Conservation (phyloP, 2,113 vertebrate genomes). For the Lates calcarifer region DNA sequence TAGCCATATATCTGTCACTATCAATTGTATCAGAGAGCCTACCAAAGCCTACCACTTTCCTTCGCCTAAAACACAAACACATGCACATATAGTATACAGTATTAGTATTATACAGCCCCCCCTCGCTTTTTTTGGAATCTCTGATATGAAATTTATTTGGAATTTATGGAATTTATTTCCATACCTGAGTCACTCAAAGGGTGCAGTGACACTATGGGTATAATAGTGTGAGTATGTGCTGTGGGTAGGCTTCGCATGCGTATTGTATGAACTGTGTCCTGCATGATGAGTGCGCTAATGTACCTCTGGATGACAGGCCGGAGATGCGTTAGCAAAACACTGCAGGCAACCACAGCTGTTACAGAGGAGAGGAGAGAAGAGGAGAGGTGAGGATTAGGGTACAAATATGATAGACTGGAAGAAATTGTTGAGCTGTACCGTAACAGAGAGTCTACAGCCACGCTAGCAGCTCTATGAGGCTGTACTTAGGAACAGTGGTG, state of each 20-base stretch:
- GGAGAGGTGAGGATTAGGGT: slow-evolving; percentile 1
- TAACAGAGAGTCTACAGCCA: background rate
- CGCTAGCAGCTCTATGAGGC: background rate
- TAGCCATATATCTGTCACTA: slow-evolving; percentile 78
- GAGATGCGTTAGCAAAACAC: slow-evolving; percentile 56
- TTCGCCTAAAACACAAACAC: slow-evolving; percentile 47
- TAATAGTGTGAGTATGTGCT: background rate
- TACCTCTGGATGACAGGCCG: slow-evolving; percentile 66
- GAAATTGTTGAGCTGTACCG: slow-evolving; percentile 7
- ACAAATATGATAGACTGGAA: slow-evolving; percentile 4
- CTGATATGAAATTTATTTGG: background rate
- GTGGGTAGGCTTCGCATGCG: slow-evolving; percentile 18
- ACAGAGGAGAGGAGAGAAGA: slow-evolving; percentile 25
- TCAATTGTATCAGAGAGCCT: slow-evolving; percentile 66
- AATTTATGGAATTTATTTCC: background rate
- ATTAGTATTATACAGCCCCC: background rate
- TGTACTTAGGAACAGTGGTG: background rate
- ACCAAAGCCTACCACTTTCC: slow-evolving; percentile 44
- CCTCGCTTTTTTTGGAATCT: background rate
- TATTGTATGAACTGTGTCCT: slow-evolving; percentile 36
- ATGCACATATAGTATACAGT: background rate
- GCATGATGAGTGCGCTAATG: slow-evolving; percentile 55
- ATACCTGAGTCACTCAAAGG: slow-evolving; percentile 8
- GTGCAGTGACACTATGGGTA: background rate
- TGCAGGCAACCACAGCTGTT: slow-evolving; percentile 75